Percentiles rank a stretch among this genome's conserved stretches.
phyloP scores from a whole-genome alignment of 1,140 invertebrate genomes.

The Nixonia krombeini region DNA sequence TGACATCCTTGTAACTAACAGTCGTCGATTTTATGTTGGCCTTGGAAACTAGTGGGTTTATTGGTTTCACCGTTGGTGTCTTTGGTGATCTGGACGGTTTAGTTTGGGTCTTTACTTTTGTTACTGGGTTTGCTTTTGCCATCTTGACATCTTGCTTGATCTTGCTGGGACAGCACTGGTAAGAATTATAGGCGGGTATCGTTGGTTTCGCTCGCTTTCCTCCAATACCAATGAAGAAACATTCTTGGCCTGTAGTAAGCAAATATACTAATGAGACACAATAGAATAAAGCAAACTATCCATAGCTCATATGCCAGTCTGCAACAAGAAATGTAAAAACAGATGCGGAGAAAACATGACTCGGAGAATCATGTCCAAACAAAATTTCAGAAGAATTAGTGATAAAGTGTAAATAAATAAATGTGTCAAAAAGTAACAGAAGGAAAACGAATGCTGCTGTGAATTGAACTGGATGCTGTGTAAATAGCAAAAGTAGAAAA shows the following conservation, averaged over 20 bases:
- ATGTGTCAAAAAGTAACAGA: too few relatives aligned
- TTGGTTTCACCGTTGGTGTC: constrained; percentile 60
- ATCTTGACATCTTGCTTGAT: constrained; percentile 80
- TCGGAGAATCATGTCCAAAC: too few relatives aligned
- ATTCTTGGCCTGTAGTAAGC: constrained; percentile 88
- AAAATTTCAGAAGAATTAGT: constrained; percentile 2
- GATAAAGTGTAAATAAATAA: too few relatives aligned
- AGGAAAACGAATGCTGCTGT: too few relatives aligned
- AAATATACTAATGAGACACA: constrained; percentile 71
- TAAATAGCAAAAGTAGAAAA: too few relatives aligned
- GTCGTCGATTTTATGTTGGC: constrained; percentile 65
- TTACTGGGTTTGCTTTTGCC: constrained; percentile 75
- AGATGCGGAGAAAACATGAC: too few relatives aligned
- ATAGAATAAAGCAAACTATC: constrained; percentile 25
- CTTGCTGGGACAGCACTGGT: constrained; percentile 91
- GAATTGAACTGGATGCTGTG: too few relatives aligned
- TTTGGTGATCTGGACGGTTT: constrained; percentile 30
- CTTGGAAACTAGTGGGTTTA: constrained; percentile 69
- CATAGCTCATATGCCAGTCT: constrained; percentile 24
- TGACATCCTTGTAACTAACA: constrained; percentile 56
- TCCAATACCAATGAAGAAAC: constrained; percentile 94
- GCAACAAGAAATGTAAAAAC: constrained; percentile 12
- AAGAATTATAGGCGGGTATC: constrained; percentile 84
- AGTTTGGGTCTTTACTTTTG: constrained; percentile 50
- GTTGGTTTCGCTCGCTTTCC: constrained; percentile 83